Conservation (phyloP, 2,888 invertebrate genomes). For the Chesias legatella region DNA sequence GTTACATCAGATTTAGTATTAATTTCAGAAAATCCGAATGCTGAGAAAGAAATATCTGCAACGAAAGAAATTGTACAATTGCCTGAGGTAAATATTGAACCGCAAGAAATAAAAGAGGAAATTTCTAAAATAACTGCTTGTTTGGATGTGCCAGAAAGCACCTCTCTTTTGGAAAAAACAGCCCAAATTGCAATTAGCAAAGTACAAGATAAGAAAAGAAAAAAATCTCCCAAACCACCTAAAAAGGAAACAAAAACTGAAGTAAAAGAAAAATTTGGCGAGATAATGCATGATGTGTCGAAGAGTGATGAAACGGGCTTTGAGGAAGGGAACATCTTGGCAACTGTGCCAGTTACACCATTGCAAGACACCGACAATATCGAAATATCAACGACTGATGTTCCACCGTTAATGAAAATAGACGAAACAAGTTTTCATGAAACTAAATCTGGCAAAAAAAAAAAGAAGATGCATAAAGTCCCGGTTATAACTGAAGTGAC, state of each 20-base stretch:
- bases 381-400: slow-evolving; percentile 6
- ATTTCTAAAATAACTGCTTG: slow-evolving; percentile 1
- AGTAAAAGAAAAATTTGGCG: not conserved
- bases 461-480: slow-evolving; percentile 41
- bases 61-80: not conserved
- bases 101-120: slow-evolving; percentile 11
- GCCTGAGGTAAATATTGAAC: slow-evolving; percentile 1
- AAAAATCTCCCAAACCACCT: slow-evolving; percentile 36
- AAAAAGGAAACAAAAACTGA: slow-evolving; percentile 24
- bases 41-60: slow-evolving; percentile 3
- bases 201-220: slow-evolving; percentile 37
- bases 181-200: slow-evolving; percentile 23
- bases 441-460: slow-evolving; percentile 38
- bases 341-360: slow-evolving; percentile 1
- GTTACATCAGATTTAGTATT: slow-evolving; percentile 2
- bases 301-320: not conserved
- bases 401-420: slow-evolving; percentile 18
- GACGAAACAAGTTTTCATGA: slow-evolving; percentile 27
- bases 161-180: slow-evolving; percentile 1
- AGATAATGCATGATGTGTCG: not conserved
- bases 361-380: slow-evolving; percentile 13
- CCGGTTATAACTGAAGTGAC: slow-evolving; percentile 7
- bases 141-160: not conserved
- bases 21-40: slow-evolving; percentile 4
- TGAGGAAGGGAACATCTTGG: slow-evolving; percentile 10